A percentile compares a stretch with the other conserved stretches of the same genome.
Evolutionary conservation across 2,888 invertebrate genomes (phyloP).

Genomic region (Buathra laborator): DNA sequence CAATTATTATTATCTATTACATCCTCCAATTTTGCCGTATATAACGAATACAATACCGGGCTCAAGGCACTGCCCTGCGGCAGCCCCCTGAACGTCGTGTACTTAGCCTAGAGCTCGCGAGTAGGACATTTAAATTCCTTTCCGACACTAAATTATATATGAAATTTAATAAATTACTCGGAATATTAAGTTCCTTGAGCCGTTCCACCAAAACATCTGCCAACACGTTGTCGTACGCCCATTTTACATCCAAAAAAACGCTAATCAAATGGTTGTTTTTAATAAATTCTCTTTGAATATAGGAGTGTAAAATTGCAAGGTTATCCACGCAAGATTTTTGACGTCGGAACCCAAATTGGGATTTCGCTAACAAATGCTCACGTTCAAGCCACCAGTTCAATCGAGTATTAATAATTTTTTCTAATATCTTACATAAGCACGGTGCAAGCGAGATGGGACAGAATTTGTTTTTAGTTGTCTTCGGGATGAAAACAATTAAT

Average conservation of each 20-base stretch:
- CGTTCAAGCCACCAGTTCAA: conserved; percentile 66
- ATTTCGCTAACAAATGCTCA: conserved; percentile 37
- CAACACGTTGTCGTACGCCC: conserved; percentile 55
- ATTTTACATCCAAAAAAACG: conserved; percentile 47
- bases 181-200: neutral
- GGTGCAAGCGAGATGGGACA: conserved; percentile 67
- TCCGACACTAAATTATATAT: conserved; percentile 40
- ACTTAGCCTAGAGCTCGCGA: no score
- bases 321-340: conserved; percentile 61
- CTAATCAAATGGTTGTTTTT: conserved; percentile 1
- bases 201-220: conserved; percentile 4
- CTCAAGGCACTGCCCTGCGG: conserved; percentile 10
- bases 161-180: conserved; percentile 13
- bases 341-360: conserved; percentile 67
- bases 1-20: neutral
- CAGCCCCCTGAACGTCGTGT: conserved; percentile 10
- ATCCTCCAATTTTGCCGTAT: neutral
- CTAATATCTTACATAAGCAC: conserved; percentile 63
- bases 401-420: conserved; percentile 64
- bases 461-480: conserved; percentile 58
- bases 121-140: neutral
- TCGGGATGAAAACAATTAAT: conserved; percentile 64
- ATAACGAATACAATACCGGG: conserved; percentile 9
- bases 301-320: conserved; percentile 39
- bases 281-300: conserved; percentile 19